A percentile compares a stretch with the other conserved stretches of the same genome.
Conservation (phyloP, 2,113 vertebrate species). For the Physeter macrocephalus region DNA sequence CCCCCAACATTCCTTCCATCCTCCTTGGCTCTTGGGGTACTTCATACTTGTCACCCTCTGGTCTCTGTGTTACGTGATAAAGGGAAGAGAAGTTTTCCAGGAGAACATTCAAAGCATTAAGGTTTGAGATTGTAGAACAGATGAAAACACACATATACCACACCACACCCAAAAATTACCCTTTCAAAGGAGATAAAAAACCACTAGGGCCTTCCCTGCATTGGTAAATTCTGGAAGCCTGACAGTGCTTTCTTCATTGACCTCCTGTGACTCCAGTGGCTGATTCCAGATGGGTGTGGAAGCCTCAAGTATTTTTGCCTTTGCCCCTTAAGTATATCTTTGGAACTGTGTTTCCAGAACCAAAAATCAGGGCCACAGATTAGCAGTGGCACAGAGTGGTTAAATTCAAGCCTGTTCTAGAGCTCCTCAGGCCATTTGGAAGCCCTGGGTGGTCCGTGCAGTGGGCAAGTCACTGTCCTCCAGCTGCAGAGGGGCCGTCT, state of each 20-base stretch:
- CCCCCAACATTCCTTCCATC: background rate
- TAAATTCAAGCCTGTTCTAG: background rate
- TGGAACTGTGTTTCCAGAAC: background rate
- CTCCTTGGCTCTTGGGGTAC: background rate
- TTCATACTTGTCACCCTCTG: background rate
- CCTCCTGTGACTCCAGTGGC: background rate
- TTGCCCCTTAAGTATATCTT: background rate
- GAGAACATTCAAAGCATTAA: background rate
- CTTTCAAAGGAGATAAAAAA: background rate
- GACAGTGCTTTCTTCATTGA: rapidly evolving
- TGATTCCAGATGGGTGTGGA: background rate
- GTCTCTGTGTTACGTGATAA: background rate
- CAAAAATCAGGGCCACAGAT: background rate
- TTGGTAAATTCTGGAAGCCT: background rate
- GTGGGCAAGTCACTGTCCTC: background rate
- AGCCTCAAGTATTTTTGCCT: background rate
- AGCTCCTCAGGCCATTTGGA: background rate
- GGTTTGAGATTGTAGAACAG: background rate
- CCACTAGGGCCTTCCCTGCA: background rate
- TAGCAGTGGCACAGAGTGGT: background rate
- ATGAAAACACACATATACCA: background rate
- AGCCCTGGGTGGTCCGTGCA: background rate
- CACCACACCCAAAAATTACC: background rate
- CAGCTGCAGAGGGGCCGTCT: background rate
- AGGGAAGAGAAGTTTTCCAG: background rate